Evolutionary conservation across 2,113 vertebrate genomes (phyloP).

Genomic region (Azemiops feae): DNA sequence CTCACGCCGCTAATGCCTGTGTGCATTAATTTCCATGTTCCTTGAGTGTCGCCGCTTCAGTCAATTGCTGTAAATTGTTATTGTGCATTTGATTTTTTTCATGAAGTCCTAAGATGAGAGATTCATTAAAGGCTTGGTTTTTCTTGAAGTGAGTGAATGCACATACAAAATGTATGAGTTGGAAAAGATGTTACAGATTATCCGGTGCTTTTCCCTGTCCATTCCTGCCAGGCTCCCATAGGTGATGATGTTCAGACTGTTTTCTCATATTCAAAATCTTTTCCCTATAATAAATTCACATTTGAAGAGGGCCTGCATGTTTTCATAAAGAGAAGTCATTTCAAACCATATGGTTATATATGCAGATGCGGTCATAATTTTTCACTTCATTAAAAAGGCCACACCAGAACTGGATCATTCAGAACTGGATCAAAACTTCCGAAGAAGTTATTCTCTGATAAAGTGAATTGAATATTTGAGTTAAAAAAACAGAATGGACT

Average conservation of each 20-base stretch:
- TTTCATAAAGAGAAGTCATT: not conserved
- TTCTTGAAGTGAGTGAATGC: not conserved
- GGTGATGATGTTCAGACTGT: not conserved
- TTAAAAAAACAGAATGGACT: not conserved
- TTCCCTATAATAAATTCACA: not conserved
- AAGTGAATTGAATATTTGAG: not conserved
- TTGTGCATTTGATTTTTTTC: conserved; percentile 22
- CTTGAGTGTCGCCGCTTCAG: not conserved
- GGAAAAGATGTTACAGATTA: not conserved
- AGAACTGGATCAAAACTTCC: not conserved
- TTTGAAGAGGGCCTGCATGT: not conserved
- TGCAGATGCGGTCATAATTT: not conserved
- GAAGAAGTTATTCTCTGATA: not conserved
- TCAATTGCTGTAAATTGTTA: conserved; percentile 17
- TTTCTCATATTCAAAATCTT: not conserved
- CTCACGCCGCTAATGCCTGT: conserved; percentile 20
- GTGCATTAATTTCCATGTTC: conserved; percentile 17
- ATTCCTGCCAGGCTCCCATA: not conserved
- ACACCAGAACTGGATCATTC: no score
- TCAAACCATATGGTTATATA: not conserved
- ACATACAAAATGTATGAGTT: not conserved
- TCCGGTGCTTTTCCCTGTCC: not conserved
- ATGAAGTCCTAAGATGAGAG: not conserved
- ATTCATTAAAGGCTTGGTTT: not conserved
- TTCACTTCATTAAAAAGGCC: not conserved